Evolutionary conservation across 2,797 vertebrate genomes (phyloP).

Genomic region (Arremon brunneinucha): DNA sequence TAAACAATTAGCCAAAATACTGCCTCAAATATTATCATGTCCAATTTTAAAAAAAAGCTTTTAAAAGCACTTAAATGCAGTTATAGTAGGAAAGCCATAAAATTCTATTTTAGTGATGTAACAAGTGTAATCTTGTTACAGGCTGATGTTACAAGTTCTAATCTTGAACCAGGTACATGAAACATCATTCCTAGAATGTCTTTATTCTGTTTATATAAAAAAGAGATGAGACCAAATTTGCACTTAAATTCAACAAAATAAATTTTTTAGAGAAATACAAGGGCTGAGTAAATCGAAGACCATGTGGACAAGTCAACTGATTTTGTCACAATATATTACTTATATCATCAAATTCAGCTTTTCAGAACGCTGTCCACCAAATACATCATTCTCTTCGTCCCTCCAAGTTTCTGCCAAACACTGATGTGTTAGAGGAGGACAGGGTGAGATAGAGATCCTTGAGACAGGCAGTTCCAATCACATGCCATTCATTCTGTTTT

Average conservation of each 20-base stretch:
- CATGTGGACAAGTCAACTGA: not conserved
- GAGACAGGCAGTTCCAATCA: fast-evolving
- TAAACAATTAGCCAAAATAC: constrained; percentile 57
- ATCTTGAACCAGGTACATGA: not conserved
- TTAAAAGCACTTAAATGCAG: not conserved
- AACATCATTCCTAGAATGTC: not conserved
- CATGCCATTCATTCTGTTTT: not conserved
- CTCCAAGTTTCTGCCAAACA: not conserved
- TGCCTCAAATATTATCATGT: not conserved
- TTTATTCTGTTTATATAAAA: not conserved
- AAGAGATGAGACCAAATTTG: not conserved
- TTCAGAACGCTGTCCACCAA: not conserved
- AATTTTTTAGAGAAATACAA: not conserved
- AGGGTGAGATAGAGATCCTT: not conserved
- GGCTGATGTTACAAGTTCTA: too few species aligned
- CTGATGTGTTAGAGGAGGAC: not conserved
- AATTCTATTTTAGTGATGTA: not conserved
- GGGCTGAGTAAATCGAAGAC: not conserved
- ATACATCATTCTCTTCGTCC: not conserved
- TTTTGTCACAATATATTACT: not conserved
- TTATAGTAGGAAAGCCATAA: not conserved
- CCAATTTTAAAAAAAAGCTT: not conserved
- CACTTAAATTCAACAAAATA: not conserved
- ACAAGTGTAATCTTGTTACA: not conserved
- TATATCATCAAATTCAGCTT: not conserved